phyloP scores from a whole-genome alignment of 2,888 invertebrate species.

The Lamellibrachia columna region DNA sequence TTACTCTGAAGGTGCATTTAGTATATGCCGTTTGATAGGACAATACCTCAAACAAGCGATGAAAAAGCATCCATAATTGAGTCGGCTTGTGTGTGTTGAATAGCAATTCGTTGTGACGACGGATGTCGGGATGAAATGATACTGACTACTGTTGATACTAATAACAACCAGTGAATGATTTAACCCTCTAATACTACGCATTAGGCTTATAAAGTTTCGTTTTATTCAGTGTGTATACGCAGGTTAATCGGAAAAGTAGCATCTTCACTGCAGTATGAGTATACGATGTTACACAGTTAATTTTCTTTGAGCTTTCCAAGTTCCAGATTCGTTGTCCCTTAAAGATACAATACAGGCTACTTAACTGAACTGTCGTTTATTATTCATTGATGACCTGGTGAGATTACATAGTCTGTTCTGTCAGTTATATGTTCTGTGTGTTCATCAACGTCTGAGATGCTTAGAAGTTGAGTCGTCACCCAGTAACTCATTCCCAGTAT shows the following conservation, averaged over 20 bases:
- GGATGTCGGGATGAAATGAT: not conserved
- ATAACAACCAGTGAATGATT: not conserved
- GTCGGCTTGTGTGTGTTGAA: slow-evolving; percentile 13
- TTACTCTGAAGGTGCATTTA: not conserved
- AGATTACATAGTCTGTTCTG: not conserved
- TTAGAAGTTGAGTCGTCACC: too few relatives aligned
- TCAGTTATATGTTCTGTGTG: too few relatives aligned
- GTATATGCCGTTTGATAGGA: not conserved
- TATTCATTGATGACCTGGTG: not conserved
- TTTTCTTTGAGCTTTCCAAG: slow-evolving; percentile 7
- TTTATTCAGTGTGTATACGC: not conserved
- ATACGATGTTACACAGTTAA: not conserved
- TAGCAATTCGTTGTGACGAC: not conserved
- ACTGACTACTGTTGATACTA: not conserved
- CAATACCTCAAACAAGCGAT: slow-evolving; percentile 1
- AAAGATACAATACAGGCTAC: not conserved
- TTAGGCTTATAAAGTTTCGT: not conserved
- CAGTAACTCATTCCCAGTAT: too few relatives aligned
- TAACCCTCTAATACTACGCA: not conserved
- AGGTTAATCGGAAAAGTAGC: not conserved
- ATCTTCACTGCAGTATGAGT: not conserved
- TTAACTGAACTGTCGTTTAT: not conserved
- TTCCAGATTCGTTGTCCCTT: not conserved
- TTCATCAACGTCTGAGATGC: too few relatives aligned
- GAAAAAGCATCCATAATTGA: slow-evolving; percentile 14